These are phyloP conservation scores for Gymnorhina tibicen DNA, from an alignment of 2,113 vertebrate genomes.

Conservation along the genomic window DNA sequence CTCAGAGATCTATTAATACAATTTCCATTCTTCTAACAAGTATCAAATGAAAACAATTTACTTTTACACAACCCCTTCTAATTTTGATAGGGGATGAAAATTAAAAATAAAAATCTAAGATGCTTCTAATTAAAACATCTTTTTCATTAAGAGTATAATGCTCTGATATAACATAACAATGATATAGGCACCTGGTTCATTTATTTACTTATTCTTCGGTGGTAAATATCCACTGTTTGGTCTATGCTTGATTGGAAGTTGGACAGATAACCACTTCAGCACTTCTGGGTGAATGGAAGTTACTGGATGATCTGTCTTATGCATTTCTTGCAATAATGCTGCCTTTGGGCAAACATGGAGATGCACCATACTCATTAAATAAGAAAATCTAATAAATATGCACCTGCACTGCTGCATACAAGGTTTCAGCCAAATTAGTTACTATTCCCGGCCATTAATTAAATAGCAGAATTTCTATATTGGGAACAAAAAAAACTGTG, in stretches of 20 bases:
- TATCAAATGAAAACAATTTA: neutral
- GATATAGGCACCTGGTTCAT: neutral
- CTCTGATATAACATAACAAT: neutral
- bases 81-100: neutral
- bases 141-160: neutral
- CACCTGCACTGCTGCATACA: neutral
- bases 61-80: neutral
- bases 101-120: neutral
- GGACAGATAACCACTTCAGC: neutral
- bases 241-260: neutral
- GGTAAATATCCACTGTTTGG: neutral
- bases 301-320: neutral
- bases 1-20: neutral
- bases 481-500: neutral
- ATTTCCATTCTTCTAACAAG: neutral
- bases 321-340: neutral
- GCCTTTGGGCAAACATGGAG: neutral
- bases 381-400: neutral
- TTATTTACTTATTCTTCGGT: neutral
- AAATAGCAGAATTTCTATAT: neutral
- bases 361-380: neutral
- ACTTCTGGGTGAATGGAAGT: neutral
- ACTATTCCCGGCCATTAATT: neutral
- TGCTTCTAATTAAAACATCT: neutral
- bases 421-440: neutral